phyloP scores from a whole-genome alignment of 2,113 vertebrate genomes.

The Amazona guildingii region DNA sequence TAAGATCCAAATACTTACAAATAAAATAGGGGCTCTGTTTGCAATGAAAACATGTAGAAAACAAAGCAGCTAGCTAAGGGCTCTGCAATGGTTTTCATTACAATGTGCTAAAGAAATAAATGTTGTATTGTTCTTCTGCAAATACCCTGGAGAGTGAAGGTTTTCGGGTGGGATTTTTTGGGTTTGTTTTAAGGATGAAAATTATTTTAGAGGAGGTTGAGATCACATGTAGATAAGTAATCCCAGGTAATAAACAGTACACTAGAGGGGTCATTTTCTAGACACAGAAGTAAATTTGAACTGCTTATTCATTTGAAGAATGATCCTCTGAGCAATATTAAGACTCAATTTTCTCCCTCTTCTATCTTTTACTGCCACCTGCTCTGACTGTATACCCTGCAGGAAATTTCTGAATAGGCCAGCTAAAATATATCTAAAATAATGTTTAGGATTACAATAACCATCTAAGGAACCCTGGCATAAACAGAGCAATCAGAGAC shows the following conservation, averaged over 20 bases:
- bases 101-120: slow-evolving; percentile 57
- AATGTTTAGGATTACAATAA: not conserved
- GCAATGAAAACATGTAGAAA: slow-evolving; percentile 49
- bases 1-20: slow-evolving; percentile 49
- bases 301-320: not conserved
- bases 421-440: not conserved
- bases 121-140: slow-evolving; percentile 52
- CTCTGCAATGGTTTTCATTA: slow-evolving; percentile 63
- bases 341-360: not conserved
- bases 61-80: slow-evolving; percentile 42
- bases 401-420: not conserved
- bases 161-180: slow-evolving; percentile 23
- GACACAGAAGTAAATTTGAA: not conserved
- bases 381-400: not conserved
- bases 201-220: slow-evolving; percentile 46
- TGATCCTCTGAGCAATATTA: not conserved
- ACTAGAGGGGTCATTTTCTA: not conserved
- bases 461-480: not conserved
- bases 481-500: not conserved
- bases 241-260: slow-evolving; percentile 43
- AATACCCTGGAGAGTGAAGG: slow-evolving; percentile 34
- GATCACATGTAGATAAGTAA: slow-evolving; percentile 49
- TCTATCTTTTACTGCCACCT: slow-evolving; percentile 10
- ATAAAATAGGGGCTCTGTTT: slow-evolving; percentile 2
- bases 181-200: slow-evolving; percentile 57